Evolutionary conservation across 2,797 vertebrate genomes (phyloP).

Genomic region (Chrosomus eos): DNA sequence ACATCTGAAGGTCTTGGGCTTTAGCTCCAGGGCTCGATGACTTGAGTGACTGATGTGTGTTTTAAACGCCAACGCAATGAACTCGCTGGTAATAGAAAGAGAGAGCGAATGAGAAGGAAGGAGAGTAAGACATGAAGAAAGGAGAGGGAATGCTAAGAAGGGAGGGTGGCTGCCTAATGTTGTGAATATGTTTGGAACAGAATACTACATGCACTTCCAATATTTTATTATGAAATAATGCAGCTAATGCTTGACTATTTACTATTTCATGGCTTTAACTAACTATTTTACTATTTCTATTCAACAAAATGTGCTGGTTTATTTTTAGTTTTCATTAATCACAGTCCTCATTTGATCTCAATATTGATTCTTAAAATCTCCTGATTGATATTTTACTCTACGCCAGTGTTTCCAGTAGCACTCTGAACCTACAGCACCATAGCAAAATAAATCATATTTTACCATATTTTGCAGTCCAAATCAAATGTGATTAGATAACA

Average conservation of each 20-base stretch:
- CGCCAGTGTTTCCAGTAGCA: background rate
- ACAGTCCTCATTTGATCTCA: no score
- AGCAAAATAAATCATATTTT: background rate
- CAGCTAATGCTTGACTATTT: background rate
- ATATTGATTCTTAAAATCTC: background rate
- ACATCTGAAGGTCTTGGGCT: constrained; percentile 83
- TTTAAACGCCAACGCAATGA: constrained; percentile 68
- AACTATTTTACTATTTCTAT: background rate
- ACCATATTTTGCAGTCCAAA: background rate
- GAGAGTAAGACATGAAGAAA: constrained; percentile 26
- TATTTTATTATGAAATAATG: background rate
- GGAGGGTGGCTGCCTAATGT: background rate
- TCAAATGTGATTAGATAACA: no score
- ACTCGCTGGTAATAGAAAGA: constrained; percentile 66
- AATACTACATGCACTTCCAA: background rate
- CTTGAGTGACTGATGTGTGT: constrained; percentile 78
- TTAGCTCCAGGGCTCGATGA: constrained; percentile 73
- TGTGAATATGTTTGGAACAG: background rate
- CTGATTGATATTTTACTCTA: background rate
- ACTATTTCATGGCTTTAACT: background rate
- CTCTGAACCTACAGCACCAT: background rate
- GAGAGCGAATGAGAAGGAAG: constrained; percentile 41
- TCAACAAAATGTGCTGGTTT: background rate
- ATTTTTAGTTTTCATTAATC: no score
- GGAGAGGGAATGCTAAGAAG: constrained; percentile 48